Percentiles rank a stretch among this genome's conserved stretches.
Conservation (phyloP, 37 sponge, comb jelly and placozoan genomes). For the Theonella swinhoei region DNA sequence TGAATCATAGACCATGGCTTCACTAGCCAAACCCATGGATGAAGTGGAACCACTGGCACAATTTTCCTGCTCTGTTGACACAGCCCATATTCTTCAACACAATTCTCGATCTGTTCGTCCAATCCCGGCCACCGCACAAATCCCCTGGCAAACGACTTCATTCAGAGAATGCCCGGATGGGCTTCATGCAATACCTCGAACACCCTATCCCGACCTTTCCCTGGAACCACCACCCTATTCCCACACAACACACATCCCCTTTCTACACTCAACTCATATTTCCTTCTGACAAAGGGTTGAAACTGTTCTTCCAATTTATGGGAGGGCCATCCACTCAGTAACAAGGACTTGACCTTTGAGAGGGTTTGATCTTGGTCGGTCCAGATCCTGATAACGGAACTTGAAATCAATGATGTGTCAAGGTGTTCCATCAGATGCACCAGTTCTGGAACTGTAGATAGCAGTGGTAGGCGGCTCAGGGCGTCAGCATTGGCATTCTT, state of each 20-base stretch:
- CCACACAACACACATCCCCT: constrained; percentile 20
- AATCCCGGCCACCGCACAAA: constrained; percentile 30
- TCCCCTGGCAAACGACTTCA: constrained; percentile 1
- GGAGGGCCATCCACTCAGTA: no score
- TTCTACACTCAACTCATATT: neutral
- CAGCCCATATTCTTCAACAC: neutral
- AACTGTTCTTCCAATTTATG: no score
- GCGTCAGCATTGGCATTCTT: no score
- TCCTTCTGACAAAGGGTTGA: neutral
- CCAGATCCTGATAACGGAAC: no score
- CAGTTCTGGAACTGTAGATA: no score
- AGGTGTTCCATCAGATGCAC: no score
- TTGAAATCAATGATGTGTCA: no score
- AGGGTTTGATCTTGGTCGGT: no score
- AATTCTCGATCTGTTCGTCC: constrained; percentile 14
- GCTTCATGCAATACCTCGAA: constrained; percentile 14
- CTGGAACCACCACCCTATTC: constrained; percentile 14
- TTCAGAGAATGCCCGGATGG: constrained; percentile 6
- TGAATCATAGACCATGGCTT: constrained; percentile 27
- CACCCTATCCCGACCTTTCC: constrained; percentile 2
- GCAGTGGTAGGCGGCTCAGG: no score
- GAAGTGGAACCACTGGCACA: constrained; percentile 8
- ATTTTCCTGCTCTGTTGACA: constrained; percentile 3
- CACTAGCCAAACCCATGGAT: constrained; percentile 33
- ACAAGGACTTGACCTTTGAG: no score